phyloP scores from a whole-genome alignment of 1,140 invertebrate genomes.

The Zaprionus kolodkinae region DNA sequence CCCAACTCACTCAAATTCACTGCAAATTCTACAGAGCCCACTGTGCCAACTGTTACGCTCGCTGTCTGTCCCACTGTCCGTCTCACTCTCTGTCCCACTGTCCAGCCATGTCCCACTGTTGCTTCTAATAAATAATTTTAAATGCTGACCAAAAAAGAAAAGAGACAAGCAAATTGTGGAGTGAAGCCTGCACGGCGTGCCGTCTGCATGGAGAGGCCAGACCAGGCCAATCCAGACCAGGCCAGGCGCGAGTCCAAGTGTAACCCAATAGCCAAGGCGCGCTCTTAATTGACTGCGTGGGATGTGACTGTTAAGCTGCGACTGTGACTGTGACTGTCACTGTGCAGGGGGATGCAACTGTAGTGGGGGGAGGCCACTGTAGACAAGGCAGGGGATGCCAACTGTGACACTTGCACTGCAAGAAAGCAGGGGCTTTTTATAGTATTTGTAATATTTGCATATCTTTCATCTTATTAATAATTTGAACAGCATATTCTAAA shows the following conservation, averaged over 20 bases:
- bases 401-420: constrained; percentile 22
- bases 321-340: constrained; percentile 25
- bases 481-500: no score
- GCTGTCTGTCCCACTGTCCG: no score
- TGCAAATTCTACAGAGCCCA: not conserved
- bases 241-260: constrained; percentile 64
- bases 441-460: not conserved
- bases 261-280: constrained; percentile 76
- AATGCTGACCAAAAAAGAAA: constrained; percentile 72
- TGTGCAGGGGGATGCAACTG: not conserved
- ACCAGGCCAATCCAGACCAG: not conserved
- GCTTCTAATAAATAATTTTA: constrained; percentile 81
- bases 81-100: not conserved
- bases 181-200: not conserved
- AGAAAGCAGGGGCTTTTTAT: not conserved
- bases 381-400: not conserved
- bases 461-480: not conserved
- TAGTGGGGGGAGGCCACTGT: constrained; percentile 11
- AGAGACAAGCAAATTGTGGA: not conserved
- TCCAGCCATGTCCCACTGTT: constrained; percentile 47
- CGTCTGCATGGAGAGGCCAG: constrained; percentile 1
- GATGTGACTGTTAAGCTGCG: constrained; percentile 54
- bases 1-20: constrained; percentile 20
- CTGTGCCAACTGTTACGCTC: constrained; percentile 1
- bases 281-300: constrained; percentile 79